These are phyloP conservation scores for Platorchestia sp. DNA, from an alignment of 1,140 invertebrate species.

Conservation along the genomic window DNA sequence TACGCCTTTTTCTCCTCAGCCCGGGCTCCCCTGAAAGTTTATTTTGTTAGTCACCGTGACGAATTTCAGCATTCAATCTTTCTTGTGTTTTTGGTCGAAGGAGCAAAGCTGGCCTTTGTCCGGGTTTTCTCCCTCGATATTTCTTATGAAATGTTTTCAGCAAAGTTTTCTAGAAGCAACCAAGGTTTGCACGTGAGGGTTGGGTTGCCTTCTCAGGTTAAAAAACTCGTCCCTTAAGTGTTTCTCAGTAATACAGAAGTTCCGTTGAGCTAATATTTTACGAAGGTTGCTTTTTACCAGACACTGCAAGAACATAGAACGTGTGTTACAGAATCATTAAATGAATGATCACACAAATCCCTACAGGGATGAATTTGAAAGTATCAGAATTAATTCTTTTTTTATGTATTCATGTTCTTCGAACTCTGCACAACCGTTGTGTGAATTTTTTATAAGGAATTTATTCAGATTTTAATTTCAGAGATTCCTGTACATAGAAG, in stretches of 20 bases:
- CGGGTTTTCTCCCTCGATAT: constrained; percentile 39
- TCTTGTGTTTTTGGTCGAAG: constrained; percentile 46
- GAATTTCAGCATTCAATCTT: constrained; percentile 53
- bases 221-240: neutral
- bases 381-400: neutral
- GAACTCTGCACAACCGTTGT: neutral
- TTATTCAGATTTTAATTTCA: neutral
- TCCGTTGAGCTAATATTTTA: neutral
- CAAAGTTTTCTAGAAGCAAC: constrained; percentile 8
- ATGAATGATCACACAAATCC: neutral
- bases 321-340: neutral
- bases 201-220: neutral
- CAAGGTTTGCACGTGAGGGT: neutral
- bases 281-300: neutral
- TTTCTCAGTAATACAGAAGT: neutral
- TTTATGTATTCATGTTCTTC: neutral
- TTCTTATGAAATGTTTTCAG: constrained; percentile 49
- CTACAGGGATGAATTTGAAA: neutral
- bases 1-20: constrained; percentile 49
- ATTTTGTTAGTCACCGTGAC: constrained; percentile 54
- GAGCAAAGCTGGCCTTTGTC: constrained; percentile 47
- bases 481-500: neutral
- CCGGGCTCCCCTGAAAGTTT: constrained; percentile 19
- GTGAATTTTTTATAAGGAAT: neutral
- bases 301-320: neutral